Evolutionary conservation across 1,140 invertebrate species (phyloP), one percentile per base, ranked within the genome.

Genomic region (Heliothis virescens): DNA sequence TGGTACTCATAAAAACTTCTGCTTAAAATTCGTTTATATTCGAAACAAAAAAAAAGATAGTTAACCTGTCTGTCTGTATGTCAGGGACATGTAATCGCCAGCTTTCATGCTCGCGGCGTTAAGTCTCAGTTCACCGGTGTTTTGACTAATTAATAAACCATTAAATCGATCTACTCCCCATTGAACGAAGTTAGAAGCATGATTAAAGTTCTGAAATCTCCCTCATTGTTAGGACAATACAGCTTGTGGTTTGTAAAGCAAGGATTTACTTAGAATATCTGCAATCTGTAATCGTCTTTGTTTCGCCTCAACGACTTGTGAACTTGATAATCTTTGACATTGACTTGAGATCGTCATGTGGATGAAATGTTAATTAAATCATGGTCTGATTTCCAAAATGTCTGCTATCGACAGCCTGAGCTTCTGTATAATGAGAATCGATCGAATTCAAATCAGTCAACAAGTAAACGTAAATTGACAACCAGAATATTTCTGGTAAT

Each of bases 301-400:
- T 69, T 29, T 52, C 48, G n/a, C 62, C 48, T 12, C n/a, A 53
- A 69, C 47, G 48, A 69, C 18, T 69, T 52, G 13, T 52, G 48
- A 69, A 69, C 47, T 69, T 52, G 18, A 69, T 69, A 52, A 69
- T 69, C 65, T 69, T 50, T 53, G 47, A 52, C 47, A 18, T n/a
- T 41, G 60, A 63, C 34, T 41, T 4, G 18, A 7, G 55, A 59
- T 59, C 57, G 21, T 41, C 9, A 59, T 59, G 18, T 47, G 41
- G 62, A 48, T 47, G 34, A 65, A 65, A 65, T 65, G 34, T 65
- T 48, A 18, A 65, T 48, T 48, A 65, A 65, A 65, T 65, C 12
- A 65, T 65, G 18, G 60, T 63, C 47, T 18, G 41, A 65, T 65
- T 65, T 48, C 11, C 9, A 48, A 41, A 26, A 11, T 65, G 34